These are phyloP conservation scores for Podabrus alpinus DNA, from an alignment of 2,888 invertebrate species.

Conservation along the genomic window DNA sequence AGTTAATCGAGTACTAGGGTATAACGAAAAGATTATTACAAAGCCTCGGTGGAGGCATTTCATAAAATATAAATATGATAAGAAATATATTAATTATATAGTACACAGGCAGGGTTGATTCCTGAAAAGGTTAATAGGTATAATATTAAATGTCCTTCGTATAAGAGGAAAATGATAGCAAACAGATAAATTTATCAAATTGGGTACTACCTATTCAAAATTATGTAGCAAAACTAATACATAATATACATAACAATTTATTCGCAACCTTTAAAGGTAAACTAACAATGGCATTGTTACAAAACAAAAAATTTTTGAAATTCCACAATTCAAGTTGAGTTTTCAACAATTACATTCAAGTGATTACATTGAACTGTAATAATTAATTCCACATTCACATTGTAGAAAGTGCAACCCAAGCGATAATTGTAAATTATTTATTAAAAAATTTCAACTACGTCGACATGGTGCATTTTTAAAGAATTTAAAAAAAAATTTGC, in stretches of 20 bases:
- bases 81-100: neutral
- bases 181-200: neutral
- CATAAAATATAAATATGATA: neutral
- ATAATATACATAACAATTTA: neutral
- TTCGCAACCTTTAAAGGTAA: neutral
- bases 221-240: neutral
- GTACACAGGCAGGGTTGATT: neutral
- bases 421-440: neutral
- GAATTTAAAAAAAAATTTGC: neutral
- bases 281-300: neutral
- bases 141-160: too few species aligned
- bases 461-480: neutral
- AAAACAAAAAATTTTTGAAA: neutral
- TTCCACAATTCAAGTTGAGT: neutral
- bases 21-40: neutral
- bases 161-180: neutral
- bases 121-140: neutral
- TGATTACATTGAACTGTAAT: neutral
- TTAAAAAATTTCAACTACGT: neutral
- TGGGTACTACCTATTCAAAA: neutral
- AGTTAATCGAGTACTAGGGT: neutral
- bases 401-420: constrained; percentile 11
- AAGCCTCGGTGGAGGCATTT: neutral
- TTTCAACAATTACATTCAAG: neutral
- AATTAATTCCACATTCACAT: constrained; percentile 18